These are phyloP conservation scores for Haplochromis vanheusdeni DNA, from an alignment of 2,113 vertebrate genomes.

Conservation along the genomic window DNA sequence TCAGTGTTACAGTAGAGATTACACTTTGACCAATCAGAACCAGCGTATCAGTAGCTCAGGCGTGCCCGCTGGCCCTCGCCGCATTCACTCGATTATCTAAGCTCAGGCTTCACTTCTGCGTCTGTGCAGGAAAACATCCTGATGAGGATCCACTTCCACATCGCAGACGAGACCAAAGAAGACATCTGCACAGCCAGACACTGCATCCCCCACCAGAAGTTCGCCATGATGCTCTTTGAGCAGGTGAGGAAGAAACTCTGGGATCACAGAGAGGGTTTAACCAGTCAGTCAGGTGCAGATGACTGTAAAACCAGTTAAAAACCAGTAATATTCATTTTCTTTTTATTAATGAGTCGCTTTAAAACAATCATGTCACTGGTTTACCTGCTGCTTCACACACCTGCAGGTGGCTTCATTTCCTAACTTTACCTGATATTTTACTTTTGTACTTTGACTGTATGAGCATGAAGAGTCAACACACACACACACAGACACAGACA, in stretches of 20 bases:
- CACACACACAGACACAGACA: rapidly evolving
- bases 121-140: constrained; percentile 85
- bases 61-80: background rate
- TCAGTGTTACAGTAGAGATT: background rate
- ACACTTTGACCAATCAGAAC: background rate
- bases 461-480: background rate
- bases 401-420: rapidly evolving
- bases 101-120: background rate
- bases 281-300: background rate
- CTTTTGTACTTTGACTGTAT: background rate
- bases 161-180: constrained; percentile 90
- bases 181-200: constrained; percentile 91
- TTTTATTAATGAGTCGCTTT: background rate
- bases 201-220: constrained; percentile 97
- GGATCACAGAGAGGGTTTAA: rapidly evolving
- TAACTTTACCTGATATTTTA: background rate
- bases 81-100: background rate
- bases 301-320: background rate
- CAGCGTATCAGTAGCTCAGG: background rate
- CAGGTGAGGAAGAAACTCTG: constrained; percentile 72
- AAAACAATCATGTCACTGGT: background rate
- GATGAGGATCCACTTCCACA: constrained; percentile 96
- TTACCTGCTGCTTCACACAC: background rate
- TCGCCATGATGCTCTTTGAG: constrained; percentile 96
- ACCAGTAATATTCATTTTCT: rapidly evolving